Base-by-base conservation (phyloP, 1,140 invertebrate genomes). In the Tetramorium parvispinum region DNA sequence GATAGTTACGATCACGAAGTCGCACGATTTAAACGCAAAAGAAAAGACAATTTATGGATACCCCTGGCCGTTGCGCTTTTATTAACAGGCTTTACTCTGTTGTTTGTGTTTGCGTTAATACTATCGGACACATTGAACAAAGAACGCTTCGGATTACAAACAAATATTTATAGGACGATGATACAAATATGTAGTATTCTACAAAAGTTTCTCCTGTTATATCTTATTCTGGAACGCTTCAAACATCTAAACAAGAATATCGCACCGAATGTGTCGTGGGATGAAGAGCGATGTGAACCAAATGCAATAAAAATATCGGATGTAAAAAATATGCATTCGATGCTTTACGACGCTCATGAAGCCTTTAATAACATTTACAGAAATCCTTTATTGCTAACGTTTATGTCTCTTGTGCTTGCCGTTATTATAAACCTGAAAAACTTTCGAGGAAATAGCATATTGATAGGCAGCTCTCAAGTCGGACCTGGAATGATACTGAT, bases 171-270 rank as follows among this genome's bases (percentile, higher is more conserved):
- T 2, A 13, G 21, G 5, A 40, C 24, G 5, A 55, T 24, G 0
- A 27, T 81, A 51, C 65, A 57, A 0, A 43, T 70, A 7, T 27
- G 0, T n/a, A 21, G 21, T 40, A 32, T 40, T 24, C 16, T 70
- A 0, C 13, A 55, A 18, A 70, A 43, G 21, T 70, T 43, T 81
- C 32, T 81, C 3, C 1, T 81, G 2, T 13, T 81, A 8, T 32
- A 81, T 40, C 6, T 70, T 7, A 6, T 57, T 11, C 8, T 81
- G 10, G 6, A 32, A 81, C 78, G 78, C 1, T 81, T 81, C 1
- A 81, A 43, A 43, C 78, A 70, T 81, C 5, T 81, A 3, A 81
- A 81, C 16, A 6, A 70, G 6, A 57, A 81, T 18, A 81, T 81
- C 10, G 65, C 16, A 27, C 10, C 78, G 21, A 43, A 70, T 3